phyloP scores from a whole-genome alignment of 92 coral and sea anemone species.

The Palythoa heliodiscus region DNA sequence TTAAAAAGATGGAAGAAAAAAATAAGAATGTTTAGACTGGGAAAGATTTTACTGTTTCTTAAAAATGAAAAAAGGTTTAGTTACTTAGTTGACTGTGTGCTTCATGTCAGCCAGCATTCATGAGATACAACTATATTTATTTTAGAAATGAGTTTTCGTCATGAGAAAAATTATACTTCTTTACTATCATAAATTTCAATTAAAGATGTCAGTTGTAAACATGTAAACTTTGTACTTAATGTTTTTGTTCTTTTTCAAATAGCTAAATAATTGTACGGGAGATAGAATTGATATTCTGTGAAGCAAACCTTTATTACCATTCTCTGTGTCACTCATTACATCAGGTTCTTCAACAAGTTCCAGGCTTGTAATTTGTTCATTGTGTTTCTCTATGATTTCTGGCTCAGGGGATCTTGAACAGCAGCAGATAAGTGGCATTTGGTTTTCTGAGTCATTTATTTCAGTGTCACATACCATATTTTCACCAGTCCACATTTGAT shows the following conservation, averaged over 20 bases:
- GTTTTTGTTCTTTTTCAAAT: not conserved
- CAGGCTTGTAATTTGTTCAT: not conserved
- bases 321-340: not conserved
- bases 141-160: not conserved
- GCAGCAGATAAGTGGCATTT: not conserved
- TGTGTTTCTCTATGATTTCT: not conserved
- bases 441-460: slow-evolving; percentile 10
- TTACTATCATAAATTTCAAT: not conserved
- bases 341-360: not conserved
- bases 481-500: slow-evolving; percentile 22
- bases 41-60: not conserved
- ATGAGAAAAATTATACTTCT: not conserved
- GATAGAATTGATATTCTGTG: not conserved
- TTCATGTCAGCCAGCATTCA: not conserved
- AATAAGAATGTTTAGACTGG: not conserved
- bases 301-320: not conserved
- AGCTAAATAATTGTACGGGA: not conserved
- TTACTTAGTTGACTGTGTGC: too few relatives aligned
- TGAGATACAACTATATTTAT: not conserved
- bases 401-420: slow-evolving; percentile 1
- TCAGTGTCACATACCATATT: not conserved
- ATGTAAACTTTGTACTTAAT: not conserved
- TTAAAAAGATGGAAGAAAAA: not conserved
- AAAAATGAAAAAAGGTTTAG: too few relatives aligned
- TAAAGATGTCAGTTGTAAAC: not conserved